A percentile compares a stretch with the other conserved stretches of the same genome.
phyloP scores from a whole-genome alignment of 2,888 invertebrate species.

The Drosophila recens region DNA sequence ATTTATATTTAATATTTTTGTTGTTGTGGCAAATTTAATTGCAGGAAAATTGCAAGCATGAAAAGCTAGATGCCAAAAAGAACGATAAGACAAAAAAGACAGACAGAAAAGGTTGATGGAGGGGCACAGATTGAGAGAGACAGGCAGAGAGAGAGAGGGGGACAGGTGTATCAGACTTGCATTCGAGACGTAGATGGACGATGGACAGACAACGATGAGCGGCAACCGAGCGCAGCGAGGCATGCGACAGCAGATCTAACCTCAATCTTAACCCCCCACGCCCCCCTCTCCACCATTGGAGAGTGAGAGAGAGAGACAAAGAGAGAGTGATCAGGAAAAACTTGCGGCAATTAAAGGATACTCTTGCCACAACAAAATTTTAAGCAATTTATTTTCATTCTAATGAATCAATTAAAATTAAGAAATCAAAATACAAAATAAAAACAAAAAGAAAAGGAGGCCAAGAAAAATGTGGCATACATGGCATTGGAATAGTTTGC shows the following conservation, averaged over 20 bases:
- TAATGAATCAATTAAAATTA: conserved; percentile 55
- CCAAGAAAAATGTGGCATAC: conserved; percentile 47
- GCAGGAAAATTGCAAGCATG: conserved; percentile 57
- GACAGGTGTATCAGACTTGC: conserved; percentile 22
- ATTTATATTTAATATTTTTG: conserved; percentile 20
- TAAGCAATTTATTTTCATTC: conserved; percentile 55
- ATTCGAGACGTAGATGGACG: conserved; percentile 48
- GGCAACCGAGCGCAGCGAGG: conserved; percentile 68
- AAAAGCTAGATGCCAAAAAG: conserved; percentile 44
- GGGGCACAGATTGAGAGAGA: conserved; percentile 2
- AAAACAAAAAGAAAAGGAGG: conserved; percentile 32
- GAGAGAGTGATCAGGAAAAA: not conserved
- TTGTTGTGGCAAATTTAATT: conserved; percentile 64
- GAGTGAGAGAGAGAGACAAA: conserved; percentile 2
- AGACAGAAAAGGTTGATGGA: conserved; percentile 6
- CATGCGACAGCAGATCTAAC: conserved; percentile 61
- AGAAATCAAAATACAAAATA: conserved; percentile 14
- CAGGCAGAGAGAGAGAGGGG: not conserved
- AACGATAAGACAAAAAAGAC: conserved; percentile 42
- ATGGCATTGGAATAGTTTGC: conserved; percentile 59
- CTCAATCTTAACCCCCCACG: not conserved
- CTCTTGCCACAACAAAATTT: conserved; percentile 20
- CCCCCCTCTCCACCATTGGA: not conserved
- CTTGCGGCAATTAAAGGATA: conserved; percentile 62
- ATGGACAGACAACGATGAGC: conserved; percentile 51